phyloP scores from a whole-genome alignment of 2,797 vertebrate genomes.

The Hydrophis major region DNA sequence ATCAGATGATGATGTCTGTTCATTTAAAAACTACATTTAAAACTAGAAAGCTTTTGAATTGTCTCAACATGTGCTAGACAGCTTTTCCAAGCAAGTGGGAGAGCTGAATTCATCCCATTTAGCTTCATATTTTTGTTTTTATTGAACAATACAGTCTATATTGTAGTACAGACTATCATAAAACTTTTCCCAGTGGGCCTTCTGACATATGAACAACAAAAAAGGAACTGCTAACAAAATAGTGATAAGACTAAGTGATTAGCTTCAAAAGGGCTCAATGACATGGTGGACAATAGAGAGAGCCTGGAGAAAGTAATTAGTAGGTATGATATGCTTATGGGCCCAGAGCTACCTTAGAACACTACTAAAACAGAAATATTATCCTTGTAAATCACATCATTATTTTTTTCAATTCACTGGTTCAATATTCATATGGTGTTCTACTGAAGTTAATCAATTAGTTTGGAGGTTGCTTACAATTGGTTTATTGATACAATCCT shows the following conservation, averaged over 20 bases:
- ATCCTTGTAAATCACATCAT: neutral
- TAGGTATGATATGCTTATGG: neutral
- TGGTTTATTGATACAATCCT: neutral
- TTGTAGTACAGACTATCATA: neutral
- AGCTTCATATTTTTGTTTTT: neutral
- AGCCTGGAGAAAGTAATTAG: neutral
- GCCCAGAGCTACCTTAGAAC: neutral
- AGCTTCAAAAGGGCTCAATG: neutral
- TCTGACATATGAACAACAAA: neutral
- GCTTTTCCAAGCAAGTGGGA: conserved; percentile 54
- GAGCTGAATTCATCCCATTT: neutral
- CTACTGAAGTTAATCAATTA: neutral
- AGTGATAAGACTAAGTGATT: neutral
- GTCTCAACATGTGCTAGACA: conserved; percentile 55
- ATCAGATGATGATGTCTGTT: conserved; percentile 51
- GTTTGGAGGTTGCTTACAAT: neutral
- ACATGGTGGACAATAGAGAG: neutral
- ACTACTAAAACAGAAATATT: neutral
- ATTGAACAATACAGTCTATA: neutral
- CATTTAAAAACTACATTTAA: conserved; percentile 56
- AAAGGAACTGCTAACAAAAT: neutral
- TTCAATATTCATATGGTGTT: neutral
- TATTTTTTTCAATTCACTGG: neutral
- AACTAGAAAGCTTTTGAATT: conserved; percentile 49
- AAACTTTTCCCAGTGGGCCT: neutral